Conservation (phyloP, 2,888 invertebrate genomes). For the Rotaria macrura region DNA sequence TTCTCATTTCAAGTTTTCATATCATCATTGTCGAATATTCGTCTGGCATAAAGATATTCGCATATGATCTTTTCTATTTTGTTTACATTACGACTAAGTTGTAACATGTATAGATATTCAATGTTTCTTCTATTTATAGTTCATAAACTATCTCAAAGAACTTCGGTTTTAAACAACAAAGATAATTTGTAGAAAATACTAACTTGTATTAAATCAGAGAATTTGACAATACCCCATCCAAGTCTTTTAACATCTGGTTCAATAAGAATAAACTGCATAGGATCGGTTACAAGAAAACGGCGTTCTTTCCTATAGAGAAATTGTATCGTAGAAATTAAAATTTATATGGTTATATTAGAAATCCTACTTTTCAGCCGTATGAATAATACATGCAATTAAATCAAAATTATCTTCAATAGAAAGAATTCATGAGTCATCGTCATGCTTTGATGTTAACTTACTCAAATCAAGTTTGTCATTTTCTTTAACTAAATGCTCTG, state of each 20-base stretch:
- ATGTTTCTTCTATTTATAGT: too few species aligned
- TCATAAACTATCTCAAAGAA: too few species aligned
- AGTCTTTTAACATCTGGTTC: conserved; percentile 86
- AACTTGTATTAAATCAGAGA: conserved; percentile 74
- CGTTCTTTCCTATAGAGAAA: conserved; percentile 57
- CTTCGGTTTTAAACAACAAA: too few species aligned
- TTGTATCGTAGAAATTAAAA: not conserved
- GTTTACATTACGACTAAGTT: too few species aligned
- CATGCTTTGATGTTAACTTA: not conserved
- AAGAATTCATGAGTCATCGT: conserved; percentile 52
- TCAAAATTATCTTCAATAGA: conserved; percentile 78
- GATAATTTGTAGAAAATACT: not conserved
- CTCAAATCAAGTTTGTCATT: conserved; percentile 30
- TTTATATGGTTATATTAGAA: not conserved
- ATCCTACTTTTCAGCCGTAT: conserved; percentile 62
- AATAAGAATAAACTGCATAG: conserved; percentile 83
- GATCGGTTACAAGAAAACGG: conserved; percentile 88
- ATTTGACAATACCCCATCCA: conserved; percentile 93
- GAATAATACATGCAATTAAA: conserved; percentile 84
- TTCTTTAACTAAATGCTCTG: conserved; percentile 69
- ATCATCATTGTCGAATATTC: too few species aligned
- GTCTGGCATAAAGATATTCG: too few species aligned
- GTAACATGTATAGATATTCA: too few species aligned
- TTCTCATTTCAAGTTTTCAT: too few species aligned
- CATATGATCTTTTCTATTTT: too few species aligned